phyloP scores from a whole-genome alignment of 1,140 invertebrate genomes.

The Armadillidium nasatum region DNA sequence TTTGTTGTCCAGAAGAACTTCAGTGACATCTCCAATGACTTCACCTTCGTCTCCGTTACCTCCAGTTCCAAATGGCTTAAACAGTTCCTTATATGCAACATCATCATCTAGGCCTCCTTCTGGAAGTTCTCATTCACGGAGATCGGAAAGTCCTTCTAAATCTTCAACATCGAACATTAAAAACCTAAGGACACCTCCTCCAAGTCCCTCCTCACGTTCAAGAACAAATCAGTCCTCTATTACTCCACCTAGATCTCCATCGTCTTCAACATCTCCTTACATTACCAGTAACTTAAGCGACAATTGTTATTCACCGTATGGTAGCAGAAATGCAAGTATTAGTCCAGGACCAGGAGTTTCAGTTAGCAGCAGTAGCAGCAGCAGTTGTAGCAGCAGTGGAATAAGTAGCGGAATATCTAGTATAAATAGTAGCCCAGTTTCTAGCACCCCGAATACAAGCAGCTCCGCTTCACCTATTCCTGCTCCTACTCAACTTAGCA shows the following conservation, averaged over 20 bases:
- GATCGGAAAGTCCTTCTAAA: not conserved
- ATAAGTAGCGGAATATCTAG: conserved; percentile 32
- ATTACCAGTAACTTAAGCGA: not conserved
- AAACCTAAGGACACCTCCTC: not conserved
- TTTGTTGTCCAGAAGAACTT: conserved; percentile 27
- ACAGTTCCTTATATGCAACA: not conserved
- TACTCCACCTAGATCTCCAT: not conserved
- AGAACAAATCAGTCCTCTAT: conserved; percentile 19
- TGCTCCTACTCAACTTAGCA: conserved; percentile 5
- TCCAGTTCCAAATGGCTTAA: not conserved
- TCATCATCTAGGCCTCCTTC: not conserved
- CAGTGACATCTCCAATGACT: conserved; percentile 20
- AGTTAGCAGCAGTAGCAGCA: conserved; percentile 22
- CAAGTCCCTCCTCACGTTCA: conserved; percentile 3
- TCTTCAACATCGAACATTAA: not conserved
- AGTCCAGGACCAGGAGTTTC: conserved; percentile 24
- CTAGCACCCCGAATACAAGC: conserved; percentile 35
- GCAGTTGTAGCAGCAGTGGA: conserved; percentile 33
- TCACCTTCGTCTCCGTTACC: not conserved
- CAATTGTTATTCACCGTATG: not conserved
- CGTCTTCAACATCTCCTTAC: conserved; percentile 22
- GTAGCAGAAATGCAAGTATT: not conserved
- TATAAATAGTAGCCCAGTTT: conserved; percentile 35
- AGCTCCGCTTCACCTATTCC: conserved; percentile 40
- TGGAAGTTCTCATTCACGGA: not conserved